These are phyloP conservation scores for Drosophila obscura DNA, from an alignment of 1,140 invertebrate species.

Conservation along the genomic window DNA sequence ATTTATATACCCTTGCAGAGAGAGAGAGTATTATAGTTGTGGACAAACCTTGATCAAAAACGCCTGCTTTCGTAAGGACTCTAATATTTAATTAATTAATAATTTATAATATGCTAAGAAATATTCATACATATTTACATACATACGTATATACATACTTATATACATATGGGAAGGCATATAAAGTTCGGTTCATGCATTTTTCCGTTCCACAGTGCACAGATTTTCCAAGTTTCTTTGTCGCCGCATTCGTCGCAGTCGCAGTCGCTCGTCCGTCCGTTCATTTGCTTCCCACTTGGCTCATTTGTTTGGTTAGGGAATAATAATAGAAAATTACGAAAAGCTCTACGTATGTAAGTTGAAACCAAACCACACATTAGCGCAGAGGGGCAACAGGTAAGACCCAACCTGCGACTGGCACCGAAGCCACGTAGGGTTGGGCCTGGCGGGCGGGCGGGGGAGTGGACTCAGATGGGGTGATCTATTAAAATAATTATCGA, in stretches of 20 bases:
- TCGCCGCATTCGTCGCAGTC: constrained; percentile 12
- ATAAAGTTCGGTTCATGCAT: no score
- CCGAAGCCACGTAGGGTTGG: neutral
- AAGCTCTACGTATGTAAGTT: constrained; percentile 44
- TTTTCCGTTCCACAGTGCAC: neutral
- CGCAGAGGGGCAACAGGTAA: constrained; percentile 28
- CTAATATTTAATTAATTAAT: no score
- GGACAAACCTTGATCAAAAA: no score
- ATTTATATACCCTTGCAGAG: no score
- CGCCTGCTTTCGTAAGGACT: no score
- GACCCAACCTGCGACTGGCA: constrained; percentile 32
- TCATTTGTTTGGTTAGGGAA: constrained; percentile 45
- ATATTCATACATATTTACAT: no score
- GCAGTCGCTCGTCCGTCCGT: neutral
- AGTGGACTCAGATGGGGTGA: constrained; percentile 30
- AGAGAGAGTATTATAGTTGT: no score
- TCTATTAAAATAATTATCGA: constrained; percentile 64
- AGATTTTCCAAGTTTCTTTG: constrained; percentile 40
- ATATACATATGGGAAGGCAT: no score
- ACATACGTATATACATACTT: no score
- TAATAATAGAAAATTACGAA: constrained; percentile 55
- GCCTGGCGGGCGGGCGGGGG: neutral
- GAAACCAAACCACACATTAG: constrained; percentile 43
- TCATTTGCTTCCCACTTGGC: constrained; percentile 2
- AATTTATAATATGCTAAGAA: no score